phyloP scores from a whole-genome alignment of 2,888 invertebrate species.

The Venustoraphidia nigricollis region DNA sequence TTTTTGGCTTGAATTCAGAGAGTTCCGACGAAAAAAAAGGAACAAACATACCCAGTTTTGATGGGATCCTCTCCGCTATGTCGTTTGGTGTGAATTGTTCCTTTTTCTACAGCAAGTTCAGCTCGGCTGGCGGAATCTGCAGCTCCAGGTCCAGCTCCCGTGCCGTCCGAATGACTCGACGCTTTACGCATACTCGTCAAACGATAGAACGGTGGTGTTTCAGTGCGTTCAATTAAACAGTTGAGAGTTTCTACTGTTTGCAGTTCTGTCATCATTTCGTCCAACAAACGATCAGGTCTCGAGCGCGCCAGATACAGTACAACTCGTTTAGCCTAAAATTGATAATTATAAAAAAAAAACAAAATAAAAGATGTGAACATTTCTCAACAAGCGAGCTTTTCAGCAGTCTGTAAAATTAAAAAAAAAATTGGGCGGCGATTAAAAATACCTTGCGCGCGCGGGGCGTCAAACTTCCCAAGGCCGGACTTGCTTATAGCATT shows the following conservation, averaged over 20 bases:
- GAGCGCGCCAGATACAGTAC: constrained; percentile 85
- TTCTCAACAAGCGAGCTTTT: too few species aligned
- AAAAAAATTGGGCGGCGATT: too few species aligned
- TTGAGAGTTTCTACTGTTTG: constrained; percentile 94
- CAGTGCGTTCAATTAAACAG: constrained; percentile 89
- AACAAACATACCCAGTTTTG: constrained; percentile 35
- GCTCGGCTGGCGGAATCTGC: constrained; percentile 31
- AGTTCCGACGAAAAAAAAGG: too few species aligned
- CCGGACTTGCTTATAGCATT: too few species aligned
- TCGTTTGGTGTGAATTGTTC: constrained; percentile 91
- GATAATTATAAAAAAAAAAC: too few species aligned
- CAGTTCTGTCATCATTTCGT: constrained; percentile 94
- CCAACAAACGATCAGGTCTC: constrained; percentile 80
- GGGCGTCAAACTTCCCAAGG: too few species aligned
- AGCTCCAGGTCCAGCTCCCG: constrained; percentile 31
- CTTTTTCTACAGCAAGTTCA: constrained; percentile 69
- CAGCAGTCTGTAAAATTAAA: too few species aligned
- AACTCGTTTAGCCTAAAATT: constrained; percentile 77
- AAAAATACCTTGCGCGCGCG: too few species aligned
- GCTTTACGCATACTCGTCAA: constrained; percentile 84
- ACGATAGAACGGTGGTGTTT: constrained; percentile 95
- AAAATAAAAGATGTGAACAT: too few species aligned
- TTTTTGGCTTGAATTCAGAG: too few species aligned
- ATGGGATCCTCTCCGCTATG: constrained; percentile 81
- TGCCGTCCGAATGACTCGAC: constrained; percentile 63